Evolutionary conservation across 1,140 invertebrate species (phyloP).

Genomic region (Aphaenogaster ashmeadi): DNA sequence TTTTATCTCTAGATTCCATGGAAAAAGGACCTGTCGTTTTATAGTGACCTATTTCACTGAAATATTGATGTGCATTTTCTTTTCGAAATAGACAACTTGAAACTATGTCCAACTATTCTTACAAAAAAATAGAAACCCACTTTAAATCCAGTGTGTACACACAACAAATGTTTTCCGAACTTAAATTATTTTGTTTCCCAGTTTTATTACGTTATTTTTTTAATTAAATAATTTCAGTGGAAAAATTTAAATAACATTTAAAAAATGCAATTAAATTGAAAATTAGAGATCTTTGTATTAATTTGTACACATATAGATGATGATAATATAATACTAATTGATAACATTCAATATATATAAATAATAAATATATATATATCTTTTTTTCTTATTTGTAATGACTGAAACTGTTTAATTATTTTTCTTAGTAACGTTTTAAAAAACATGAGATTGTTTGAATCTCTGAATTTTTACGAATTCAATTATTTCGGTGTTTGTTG

Average conservation of each 20-base stretch:
- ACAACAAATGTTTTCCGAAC: not conserved
- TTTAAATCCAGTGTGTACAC: not conserved
- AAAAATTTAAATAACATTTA: not conserved
- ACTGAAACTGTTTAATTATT: not conserved
- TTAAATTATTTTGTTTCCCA: not conserved
- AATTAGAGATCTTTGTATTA: not conserved
- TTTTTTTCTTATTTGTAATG: not conserved
- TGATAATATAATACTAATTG: too few species aligned
- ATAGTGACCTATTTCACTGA: slow-evolving; percentile 41
- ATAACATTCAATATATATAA: too few species aligned
- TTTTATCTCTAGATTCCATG: not conserved
- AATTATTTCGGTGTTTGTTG: not conserved
- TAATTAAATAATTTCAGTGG: not conserved
- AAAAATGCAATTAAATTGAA: not conserved
- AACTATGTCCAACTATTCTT: not conserved
- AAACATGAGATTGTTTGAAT: not conserved
- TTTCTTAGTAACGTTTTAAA: not conserved
- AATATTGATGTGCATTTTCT: slow-evolving; percentile 39
- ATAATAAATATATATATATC: too few species aligned
- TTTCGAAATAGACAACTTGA: slow-evolving; percentile 15
- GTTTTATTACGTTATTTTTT: not conserved
- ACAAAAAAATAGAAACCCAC: slow-evolving; percentile 13
- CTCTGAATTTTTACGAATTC: not conserved
- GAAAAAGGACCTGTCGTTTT: slow-evolving; percentile 21
- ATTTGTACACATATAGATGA: not conserved